Percentiles rank a stretch among this genome's conserved stretches.
phyloP scores from a whole-genome alignment of 64 coral and sea anemone species.

The Platygyra sinensis region DNA sequence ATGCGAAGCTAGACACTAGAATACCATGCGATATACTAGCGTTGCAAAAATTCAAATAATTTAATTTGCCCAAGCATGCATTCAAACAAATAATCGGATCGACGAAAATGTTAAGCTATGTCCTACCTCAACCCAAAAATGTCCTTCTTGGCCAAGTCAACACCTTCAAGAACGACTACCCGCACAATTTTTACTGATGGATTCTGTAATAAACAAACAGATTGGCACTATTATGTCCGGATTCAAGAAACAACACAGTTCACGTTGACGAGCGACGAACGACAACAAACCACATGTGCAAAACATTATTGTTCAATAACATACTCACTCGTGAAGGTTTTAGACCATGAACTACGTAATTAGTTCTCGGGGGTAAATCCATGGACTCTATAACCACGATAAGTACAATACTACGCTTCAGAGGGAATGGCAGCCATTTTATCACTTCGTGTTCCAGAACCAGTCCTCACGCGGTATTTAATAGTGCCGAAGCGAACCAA shows the following conservation, averaged over 20 bases:
- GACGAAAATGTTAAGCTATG: background rate
- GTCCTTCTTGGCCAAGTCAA: constrained; percentile 90
- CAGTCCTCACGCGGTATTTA: constrained; percentile 3
- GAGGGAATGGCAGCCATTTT: background rate
- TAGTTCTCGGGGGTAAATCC: constrained; percentile 13
- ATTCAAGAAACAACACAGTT: background rate
- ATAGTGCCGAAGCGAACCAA: background rate
- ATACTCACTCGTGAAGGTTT: constrained; percentile 28
- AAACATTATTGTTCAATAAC: background rate
- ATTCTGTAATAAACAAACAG: constrained; percentile 40
- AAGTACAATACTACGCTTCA: background rate
- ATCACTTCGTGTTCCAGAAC: background rate
- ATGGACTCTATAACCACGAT: background rate
- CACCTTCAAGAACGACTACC: constrained; percentile 58
- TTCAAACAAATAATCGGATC: background rate
- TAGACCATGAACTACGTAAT: constrained; percentile 13
- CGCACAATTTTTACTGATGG: constrained; percentile 61
- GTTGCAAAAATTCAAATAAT: background rate
- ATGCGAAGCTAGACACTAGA: no score
- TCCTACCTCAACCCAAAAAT: constrained; percentile 96
- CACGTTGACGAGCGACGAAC: background rate
- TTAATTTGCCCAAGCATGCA: background rate
- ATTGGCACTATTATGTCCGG: background rate
- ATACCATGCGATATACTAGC: no score
- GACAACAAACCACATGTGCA: background rate